Evolutionary conservation across 2,888 invertebrate genomes (phyloP), one percentile per base, ranked within the genome.

Genomic region (Acanthacorydalis orientalis): DNA sequence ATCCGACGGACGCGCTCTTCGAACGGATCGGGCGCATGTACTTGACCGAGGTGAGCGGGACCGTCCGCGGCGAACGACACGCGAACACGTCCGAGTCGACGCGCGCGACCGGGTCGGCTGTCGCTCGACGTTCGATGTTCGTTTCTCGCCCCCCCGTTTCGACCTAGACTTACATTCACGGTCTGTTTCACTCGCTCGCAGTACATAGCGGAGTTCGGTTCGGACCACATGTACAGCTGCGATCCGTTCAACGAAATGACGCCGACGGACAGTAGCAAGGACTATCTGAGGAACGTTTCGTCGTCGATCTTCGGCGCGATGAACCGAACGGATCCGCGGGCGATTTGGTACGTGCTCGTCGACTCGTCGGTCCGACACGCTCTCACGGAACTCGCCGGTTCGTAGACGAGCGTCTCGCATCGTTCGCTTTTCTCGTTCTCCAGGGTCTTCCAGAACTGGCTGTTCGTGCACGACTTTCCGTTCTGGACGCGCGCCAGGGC

Each of bases 161-260:
- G n/a, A n/a, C n/a, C n/a, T n/a, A n/a, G n/a, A n/a, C n/a, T n/a
- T n/a, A n/a, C n/a, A n/a, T n/a, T n/a, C n/a, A n/a, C n/a, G n/a
- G n/a, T n/a, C n/a, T n/a, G n/a, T n/a, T n/a, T 10, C 35, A 35
- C n/a, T 12, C 1, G 1, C 31, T 43, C 42, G 49, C 55, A 78
- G 77, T 68, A 80, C 53, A 76, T 74, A 10, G 60, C 67, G 1
- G 78, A 75, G 55, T 83, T 82, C 59, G 88, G 87, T 1, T 78
- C 80, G 0, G 75, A 83, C 57, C 87, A 92, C 59, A 69, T 92
- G 38, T 96, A 92, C 68, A 85, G 82, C 54, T 82, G 86, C 49
- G 96, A 97, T 65, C 85, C 92, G 1, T 96, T 95, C 60, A 96
- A 96, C 61, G 96, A 97, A 68, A 80, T 90, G 57, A 69, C 69